Conservation (phyloP, 2,797 vertebrate genomes). For the Carcharodon carcharias region DNA sequence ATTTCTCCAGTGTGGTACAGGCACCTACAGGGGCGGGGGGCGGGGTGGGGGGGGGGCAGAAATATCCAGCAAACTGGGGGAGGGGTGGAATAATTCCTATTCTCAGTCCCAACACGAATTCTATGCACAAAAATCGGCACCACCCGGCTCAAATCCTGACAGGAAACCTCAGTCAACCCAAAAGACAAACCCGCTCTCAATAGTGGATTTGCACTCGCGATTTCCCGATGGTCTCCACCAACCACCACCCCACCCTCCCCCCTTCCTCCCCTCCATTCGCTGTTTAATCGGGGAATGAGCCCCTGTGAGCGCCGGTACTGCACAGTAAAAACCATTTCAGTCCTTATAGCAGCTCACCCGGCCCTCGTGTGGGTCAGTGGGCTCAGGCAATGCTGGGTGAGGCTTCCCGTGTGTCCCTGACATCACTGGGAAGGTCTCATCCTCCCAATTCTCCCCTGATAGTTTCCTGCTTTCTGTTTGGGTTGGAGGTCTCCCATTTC, state of each 20-base stretch:
- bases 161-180: neutral
- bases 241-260: too few relatives aligned
- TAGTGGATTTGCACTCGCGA: neutral
- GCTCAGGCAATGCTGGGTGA: neutral
- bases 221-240: too few relatives aligned
- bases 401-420: too few relatives aligned
- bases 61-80: neutral
- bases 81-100: neutral
- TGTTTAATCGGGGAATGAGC: neutral
- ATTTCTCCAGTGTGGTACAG: neutral
- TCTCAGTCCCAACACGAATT: slow-evolving; percentile 45
- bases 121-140: neutral
- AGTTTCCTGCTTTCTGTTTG: neutral
- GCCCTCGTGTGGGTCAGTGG: neutral
- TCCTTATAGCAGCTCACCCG: neutral
- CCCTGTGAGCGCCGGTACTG: neutral
- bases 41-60: neutral
- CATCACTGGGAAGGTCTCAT: neutral
- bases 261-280: neutral
- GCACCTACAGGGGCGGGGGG: neutral
- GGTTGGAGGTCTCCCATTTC: neutral
- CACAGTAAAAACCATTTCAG: neutral
- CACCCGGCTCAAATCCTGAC: neutral
- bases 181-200: neutral
- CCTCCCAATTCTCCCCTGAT: neutral